Conservation (phyloP, 2,113 vertebrate species). For the Aegypius monachus region DNA sequence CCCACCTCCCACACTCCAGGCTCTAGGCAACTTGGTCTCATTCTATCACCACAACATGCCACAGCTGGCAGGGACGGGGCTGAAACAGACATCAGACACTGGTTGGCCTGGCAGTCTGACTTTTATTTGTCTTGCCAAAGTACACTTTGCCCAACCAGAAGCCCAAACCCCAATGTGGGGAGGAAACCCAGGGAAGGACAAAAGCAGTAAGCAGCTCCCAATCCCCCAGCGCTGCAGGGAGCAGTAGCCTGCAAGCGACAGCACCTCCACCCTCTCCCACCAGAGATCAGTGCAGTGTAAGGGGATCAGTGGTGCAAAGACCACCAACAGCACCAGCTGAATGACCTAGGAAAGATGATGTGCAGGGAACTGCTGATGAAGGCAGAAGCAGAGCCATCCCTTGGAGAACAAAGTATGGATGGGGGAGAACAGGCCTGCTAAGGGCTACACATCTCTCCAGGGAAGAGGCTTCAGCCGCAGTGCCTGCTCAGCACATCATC, state of each 20-base stretch:
- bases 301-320: background rate
- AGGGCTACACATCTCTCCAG: background rate
- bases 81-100: background rate
- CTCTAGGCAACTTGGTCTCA: background rate
- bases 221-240: background rate
- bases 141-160: background rate
- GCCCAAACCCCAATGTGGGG: constrained; percentile 37
- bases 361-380: background rate
- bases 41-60: background rate
- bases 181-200: background rate
- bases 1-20: background rate
- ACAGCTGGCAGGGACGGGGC: accelerated
- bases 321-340: background rate
- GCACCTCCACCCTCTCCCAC: background rate
- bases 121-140: constrained; percentile 20
- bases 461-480: background rate
- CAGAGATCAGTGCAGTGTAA: accelerated
- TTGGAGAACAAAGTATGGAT: background rate
- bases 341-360: background rate
- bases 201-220: background rate
- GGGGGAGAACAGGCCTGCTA: background rate
- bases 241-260: background rate
- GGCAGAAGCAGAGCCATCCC: background rate
- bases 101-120: background rate
- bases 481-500: background rate